phyloP scores from a whole-genome alignment of 2,113 vertebrate species.

The Cavia porcellus region DNA sequence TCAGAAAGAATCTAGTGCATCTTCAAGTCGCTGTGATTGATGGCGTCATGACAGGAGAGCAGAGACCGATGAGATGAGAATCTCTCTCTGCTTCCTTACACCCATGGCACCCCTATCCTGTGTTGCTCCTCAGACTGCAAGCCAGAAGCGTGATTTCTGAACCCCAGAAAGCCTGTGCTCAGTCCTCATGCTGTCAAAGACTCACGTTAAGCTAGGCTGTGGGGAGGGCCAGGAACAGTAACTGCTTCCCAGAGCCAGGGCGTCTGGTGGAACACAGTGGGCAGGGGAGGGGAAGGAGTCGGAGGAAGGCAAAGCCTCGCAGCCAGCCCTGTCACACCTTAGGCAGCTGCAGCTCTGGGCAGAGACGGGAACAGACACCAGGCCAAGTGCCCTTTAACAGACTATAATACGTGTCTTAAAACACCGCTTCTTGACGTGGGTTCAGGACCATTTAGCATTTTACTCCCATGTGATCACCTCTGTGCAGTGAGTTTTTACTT shows the following conservation, averaged over 20 bases:
- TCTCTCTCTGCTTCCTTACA: background rate
- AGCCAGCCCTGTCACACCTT: background rate
- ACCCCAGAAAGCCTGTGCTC: accelerated
- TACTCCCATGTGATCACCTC: background rate
- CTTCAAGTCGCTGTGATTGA: background rate
- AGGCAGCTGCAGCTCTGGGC: background rate
- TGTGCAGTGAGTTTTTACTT: background rate
- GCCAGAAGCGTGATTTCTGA: accelerated
- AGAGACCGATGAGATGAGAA: background rate
- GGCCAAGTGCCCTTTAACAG: background rate
- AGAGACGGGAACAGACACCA: background rate
- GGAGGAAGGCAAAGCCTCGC: background rate
- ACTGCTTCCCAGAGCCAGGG: background rate
- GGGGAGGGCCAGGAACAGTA: background rate
- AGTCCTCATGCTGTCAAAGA: accelerated
- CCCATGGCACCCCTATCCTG: too few relatives aligned
- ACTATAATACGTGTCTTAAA: background rate
- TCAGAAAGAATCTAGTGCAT: background rate
- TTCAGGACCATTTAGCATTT: background rate
- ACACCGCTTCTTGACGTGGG: background rate
- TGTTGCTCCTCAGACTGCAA: accelerated
- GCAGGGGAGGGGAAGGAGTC: background rate
- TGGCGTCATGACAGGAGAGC: accelerated
- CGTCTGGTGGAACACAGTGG: accelerated
- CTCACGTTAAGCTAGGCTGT: background rate